Conservation (phyloP, 2,113 vertebrate genomes). For the Calypte anna region DNA sequence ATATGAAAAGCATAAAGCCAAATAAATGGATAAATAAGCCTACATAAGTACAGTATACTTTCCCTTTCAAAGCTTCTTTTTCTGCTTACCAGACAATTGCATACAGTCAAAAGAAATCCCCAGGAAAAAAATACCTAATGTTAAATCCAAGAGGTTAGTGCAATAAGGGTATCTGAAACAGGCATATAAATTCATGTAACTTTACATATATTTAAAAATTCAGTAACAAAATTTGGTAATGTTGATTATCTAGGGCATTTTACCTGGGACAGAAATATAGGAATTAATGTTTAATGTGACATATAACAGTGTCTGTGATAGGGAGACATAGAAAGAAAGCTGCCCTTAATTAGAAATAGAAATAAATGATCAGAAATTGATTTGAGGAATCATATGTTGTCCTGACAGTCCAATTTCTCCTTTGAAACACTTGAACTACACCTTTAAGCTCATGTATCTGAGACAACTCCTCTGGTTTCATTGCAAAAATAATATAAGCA, state of each 20-base stretch:
- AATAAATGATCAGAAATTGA: background rate
- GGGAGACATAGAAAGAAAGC: background rate
- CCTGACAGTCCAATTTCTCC: background rate
- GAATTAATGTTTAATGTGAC: background rate
- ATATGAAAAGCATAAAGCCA: background rate
- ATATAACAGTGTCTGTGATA: background rate
- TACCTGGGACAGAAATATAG: background rate
- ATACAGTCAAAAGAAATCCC: background rate
- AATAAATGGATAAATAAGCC: background rate
- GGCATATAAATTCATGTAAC: background rate
- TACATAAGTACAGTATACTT: background rate
- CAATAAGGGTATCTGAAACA: background rate
- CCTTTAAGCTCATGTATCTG: background rate
- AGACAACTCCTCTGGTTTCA: background rate
- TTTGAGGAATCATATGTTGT: constrained; percentile 3
- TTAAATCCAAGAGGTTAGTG: background rate
- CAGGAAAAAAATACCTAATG: background rate
- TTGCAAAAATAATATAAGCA: no score
- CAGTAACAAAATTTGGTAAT: rapidly evolving
- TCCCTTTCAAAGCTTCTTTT: background rate
- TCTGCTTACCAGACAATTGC: background rate
- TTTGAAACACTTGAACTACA: background rate
- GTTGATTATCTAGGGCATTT: constrained; percentile 6
- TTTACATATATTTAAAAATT: background rate
- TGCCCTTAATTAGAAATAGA: background rate